Evolutionary conservation across 2,888 invertebrate species (phyloP).

Genomic region (Pyrrhosoma nymphula): DNA sequence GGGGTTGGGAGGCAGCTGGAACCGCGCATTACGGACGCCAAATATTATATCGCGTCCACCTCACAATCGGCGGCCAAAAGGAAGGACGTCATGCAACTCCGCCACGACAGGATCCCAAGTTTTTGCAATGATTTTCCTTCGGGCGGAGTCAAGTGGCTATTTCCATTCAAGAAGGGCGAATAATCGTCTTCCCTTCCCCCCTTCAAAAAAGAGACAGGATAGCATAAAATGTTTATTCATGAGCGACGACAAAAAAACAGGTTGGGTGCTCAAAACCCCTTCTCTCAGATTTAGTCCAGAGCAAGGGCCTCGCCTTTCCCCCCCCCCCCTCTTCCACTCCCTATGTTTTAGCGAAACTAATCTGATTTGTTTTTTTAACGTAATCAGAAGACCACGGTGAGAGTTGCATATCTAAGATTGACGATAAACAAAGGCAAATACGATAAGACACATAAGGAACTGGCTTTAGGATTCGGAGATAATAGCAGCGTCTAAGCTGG

Average conservation of each 20-base stretch:
- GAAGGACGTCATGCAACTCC: background rate
- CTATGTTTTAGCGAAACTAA: no score
- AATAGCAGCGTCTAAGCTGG: no score
- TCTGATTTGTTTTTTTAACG: no score
- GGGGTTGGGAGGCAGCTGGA: no score
- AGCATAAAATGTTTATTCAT: constrained; percentile 8
- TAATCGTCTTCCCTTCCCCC: background rate
- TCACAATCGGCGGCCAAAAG: background rate
- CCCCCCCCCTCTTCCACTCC: background rate
- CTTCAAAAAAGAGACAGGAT: background rate
- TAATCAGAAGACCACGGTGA: no score
- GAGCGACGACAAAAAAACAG: background rate
- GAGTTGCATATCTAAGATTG: no score
- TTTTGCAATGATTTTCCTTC: background rate
- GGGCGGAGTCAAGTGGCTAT: background rate
- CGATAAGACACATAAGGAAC: no score
- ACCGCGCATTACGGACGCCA: background rate
- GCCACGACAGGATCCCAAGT: background rate
- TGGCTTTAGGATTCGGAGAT: no score
- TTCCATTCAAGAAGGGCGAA: background rate
- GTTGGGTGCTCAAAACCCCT: background rate
- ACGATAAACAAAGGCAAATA: no score
- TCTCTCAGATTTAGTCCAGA: background rate
- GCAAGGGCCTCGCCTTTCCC: background rate
- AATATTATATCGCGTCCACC: constrained; percentile 10